Base-by-base conservation (phyloP, 2,797 vertebrate genomes). In the Miichthys miiuy region DNA sequence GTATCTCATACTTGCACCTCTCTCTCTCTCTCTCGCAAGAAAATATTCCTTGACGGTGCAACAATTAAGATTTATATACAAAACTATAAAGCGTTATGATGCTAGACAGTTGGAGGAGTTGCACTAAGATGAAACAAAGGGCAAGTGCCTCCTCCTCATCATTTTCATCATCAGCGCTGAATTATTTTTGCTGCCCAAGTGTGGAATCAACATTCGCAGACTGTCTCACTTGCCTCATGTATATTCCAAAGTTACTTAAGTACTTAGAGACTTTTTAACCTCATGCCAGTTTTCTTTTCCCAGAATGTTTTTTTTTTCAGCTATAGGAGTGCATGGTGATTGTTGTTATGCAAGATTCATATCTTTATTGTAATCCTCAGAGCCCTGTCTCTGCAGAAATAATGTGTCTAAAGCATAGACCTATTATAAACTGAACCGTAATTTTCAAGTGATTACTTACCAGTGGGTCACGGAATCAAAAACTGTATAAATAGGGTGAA, bases 401-500 rank as follows among this genome's bases (percentile, higher is more conserved):
- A 91, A 92, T 94, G 89, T 92, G 88, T 93, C 89, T 80, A 79
- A 95, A 88, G 90, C 90, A 66, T 68, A 92, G 91, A 87, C 89
- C 93, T 93, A 95, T 95, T 95, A 95, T 95, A 94, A 94, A 94
- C 91, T 81, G 82, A 91, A 81, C 89, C 82, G 74, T 95, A 94
- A 96, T 96, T 96, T 95, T 96, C 95, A 96, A 96, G 95, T 96
- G 95, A 96, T 96, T 96, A 96, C 95, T 95, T 94, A 94, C 90
- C 94, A 93, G 88, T 93, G 93, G 95, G 95, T 95, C 94, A 95
- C 86, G 81, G 94, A 96, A 96, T 96, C 94, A 95, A 93, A 96
- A 95, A 93, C 93, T 86, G 95, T 93, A 95, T 95, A 95, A 96
- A 96, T 95, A 94, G 95, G 94, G 95, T 96, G 94, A 96, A 95